Evolutionary conservation across 2,797 vertebrate genomes (phyloP), one percentile per base, ranked within the genome.

Genomic region (Dromococcyx pavoninus): DNA sequence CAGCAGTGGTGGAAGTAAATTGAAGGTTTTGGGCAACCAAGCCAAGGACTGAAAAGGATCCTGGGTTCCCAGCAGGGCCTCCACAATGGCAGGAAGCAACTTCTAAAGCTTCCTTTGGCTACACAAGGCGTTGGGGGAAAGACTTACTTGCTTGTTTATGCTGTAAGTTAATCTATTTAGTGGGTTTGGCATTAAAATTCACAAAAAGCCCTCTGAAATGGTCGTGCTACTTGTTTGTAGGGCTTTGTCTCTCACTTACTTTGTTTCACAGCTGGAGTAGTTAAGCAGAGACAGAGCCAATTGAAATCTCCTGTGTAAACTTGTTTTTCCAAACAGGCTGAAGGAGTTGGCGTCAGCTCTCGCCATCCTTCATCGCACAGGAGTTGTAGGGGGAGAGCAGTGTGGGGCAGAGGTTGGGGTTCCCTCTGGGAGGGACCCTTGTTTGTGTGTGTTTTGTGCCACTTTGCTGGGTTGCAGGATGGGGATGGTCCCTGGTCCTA

Each of bases 81-180:
- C 91, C 82, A 96, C 94, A 97, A 96, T 95, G 89, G 93, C 93
- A 96, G 96, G 95, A 96, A 97, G 82, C 93, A 92, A 88, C 95
- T 95, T 96, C 60, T 88, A 88, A 91, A 96, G 93, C 89, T 94
- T 94, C 85, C 66, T 95, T 95, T 97, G 89, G 94, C 88, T 76
- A 60, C 86, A 67, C 48, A 60, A 88, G 88, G 79, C 94, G 88
- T 93, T 93, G 79, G 88, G 85, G 92, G 85, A 94, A 92, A 95
- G 85, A 96, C 96, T 96, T 95, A 93, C 94, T 96, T 84, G 94
- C 94, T 97, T 96, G 94, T 95, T 96, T 96, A 79, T 94, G 91
- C 94, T 91, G 88, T 82, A 90, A 96, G 92, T 93, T 96, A 96
- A 96, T 96, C 95, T 97, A 46, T 96, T 97, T 96, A 96, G 94